These are phyloP conservation scores for Lampris megalopsis DNA, from an alignment of 2,113 vertebrate species.

Conservation along the genomic window DNA sequence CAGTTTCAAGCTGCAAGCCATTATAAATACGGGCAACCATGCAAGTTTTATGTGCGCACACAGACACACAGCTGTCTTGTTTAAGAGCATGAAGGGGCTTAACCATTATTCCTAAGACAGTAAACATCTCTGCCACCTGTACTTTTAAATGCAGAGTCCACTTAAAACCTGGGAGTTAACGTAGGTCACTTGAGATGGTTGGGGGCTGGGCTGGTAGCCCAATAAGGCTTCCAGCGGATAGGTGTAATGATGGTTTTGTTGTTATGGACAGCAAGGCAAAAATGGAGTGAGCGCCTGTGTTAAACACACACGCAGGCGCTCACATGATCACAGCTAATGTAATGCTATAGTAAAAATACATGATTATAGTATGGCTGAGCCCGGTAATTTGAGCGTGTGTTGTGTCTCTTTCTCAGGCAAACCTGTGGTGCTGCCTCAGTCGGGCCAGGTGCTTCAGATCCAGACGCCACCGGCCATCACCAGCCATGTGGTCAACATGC, in stretches of 20 bases:
- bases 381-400: slow-evolving; percentile 43
- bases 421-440: slow-evolving; percentile 85
- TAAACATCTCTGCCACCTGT: slow-evolving; percentile 66
- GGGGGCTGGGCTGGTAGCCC: neutral
- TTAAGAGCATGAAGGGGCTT: slow-evolving; percentile 63
- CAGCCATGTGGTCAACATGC: slow-evolving; percentile 78
- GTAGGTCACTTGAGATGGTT: slow-evolving; percentile 36
- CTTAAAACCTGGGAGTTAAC: slow-evolving; percentile 52
- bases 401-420: slow-evolving; percentile 77
- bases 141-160: slow-evolving; percentile 42
- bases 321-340: slow-evolving; percentile 20
- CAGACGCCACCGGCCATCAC: slow-evolving; percentile 81
- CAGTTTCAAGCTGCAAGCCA: neutral
- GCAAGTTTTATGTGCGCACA: slow-evolving; percentile 40
- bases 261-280: neutral
- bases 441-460: slow-evolving; percentile 86
- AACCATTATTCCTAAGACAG: slow-evolving; percentile 43
- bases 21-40: slow-evolving; percentile 20
- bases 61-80: slow-evolving; percentile 21
- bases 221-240: neutral
- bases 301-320: neutral
- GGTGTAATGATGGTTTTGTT: slow-evolving; percentile 25
- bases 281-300: neutral
- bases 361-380: slow-evolving; percentile 33
- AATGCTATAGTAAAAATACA: slow-evolving; percentile 34